phyloP scores from a whole-genome alignment of 2,888 invertebrate genomes.

The Allophyes oxyacanthae region DNA sequence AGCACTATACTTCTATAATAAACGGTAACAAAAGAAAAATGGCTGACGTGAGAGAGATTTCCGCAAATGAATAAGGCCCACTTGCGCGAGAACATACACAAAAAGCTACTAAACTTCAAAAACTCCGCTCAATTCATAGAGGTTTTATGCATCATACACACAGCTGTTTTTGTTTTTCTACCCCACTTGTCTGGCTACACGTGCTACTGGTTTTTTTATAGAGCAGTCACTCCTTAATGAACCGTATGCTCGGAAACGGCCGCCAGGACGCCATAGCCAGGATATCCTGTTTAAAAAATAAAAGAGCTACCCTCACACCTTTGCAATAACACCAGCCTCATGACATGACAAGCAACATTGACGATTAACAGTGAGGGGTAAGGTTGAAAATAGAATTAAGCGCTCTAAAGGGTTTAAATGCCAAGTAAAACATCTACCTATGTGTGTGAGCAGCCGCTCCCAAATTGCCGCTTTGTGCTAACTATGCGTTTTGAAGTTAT shows the following conservation, averaged over 20 bases:
- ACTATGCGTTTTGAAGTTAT: conserved; percentile 39
- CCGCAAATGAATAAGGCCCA: conserved; percentile 21
- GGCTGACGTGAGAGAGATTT: conserved; percentile 4
- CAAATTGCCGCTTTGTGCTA: conserved; percentile 53
- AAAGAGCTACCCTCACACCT: conserved; percentile 83
- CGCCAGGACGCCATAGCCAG: conserved; percentile 75
- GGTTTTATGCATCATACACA: conserved; percentile 38
- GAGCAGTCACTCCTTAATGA: conserved; percentile 73
- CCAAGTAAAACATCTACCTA: conserved; percentile 21
- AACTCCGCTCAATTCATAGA: conserved; percentile 31
- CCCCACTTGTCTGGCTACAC: conserved; percentile 76
- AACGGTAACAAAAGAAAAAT: conserved; percentile 18
- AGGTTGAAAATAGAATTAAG: conserved; percentile 57
- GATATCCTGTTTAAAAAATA: conserved; percentile 87
- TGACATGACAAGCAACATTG: conserved; percentile 41
- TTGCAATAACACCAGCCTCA: conserved; percentile 50
- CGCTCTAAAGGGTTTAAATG: conserved; percentile 32
- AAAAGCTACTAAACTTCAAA: conserved; percentile 32
- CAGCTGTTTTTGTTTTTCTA: conserved; percentile 62
- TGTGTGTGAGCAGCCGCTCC: conserved; percentile 41
- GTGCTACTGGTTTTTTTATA: conserved; percentile 78
- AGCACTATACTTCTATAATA: neutral
- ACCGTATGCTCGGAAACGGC: conserved; percentile 80
- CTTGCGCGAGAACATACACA: conserved; percentile 21
- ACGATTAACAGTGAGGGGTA: conserved; percentile 27